phyloP scores from a whole-genome alignment of 2,797 vertebrate genomes.

The Lutjanus argentimaculatus region DNA sequence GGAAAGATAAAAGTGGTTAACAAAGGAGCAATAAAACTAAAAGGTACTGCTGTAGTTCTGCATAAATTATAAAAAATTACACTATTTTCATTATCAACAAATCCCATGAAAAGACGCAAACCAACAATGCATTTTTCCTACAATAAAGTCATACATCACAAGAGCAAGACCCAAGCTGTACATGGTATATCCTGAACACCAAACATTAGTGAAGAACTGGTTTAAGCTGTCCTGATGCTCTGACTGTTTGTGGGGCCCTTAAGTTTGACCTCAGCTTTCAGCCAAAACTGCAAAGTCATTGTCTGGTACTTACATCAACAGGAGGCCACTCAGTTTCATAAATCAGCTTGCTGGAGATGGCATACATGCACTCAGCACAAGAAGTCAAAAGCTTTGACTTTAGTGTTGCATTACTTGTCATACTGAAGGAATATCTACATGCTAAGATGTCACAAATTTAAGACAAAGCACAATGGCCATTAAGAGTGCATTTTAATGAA shows the following conservation, averaged over 20 bases:
- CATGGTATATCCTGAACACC: not conserved
- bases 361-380: not conserved
- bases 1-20: not conserved
- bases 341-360: not conserved
- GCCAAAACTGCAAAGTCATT: constrained; percentile 57
- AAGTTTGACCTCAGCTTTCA: not conserved
- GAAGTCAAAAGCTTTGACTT: not conserved
- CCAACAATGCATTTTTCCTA: not conserved
- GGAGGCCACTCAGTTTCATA: not conserved
- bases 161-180: not conserved
- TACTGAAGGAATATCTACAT: not conserved
- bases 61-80: not conserved
- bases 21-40: not conserved
- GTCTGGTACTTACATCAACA: not conserved
- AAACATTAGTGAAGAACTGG: not conserved
- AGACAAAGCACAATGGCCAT: not conserved
- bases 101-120: not conserved
- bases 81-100: not conserved
- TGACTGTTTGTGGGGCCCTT: not conserved
- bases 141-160: not conserved
- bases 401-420: not conserved
- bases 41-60: not conserved
- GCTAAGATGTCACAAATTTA: not conserved
- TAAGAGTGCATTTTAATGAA: not conserved
- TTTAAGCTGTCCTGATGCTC: not conserved